Conservation (phyloP, 2,797 vertebrate species). For the Rhadinocentrus ornatus region DNA sequence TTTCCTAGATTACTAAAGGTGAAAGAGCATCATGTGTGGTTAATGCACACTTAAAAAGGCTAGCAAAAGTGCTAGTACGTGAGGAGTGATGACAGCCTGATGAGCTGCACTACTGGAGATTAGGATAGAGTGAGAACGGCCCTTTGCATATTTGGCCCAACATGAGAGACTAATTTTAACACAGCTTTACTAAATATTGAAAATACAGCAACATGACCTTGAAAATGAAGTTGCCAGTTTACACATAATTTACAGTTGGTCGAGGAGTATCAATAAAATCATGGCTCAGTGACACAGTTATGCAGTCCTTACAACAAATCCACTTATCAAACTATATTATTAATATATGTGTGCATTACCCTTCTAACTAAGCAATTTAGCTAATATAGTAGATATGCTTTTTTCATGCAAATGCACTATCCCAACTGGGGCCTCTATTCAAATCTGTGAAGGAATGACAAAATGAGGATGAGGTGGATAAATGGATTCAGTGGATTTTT, state of each 20-base stretch:
- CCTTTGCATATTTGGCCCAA: not conserved
- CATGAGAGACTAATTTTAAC: conserved; percentile 1
- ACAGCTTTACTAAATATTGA: not conserved
- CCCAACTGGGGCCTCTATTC: not conserved
- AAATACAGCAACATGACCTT: not conserved
- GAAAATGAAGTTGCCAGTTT: not conserved
- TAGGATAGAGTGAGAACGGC: conserved; percentile 28
- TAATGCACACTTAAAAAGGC: conserved; percentile 61
- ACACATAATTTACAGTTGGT: not conserved
- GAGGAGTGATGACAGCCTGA: conserved; percentile 55
- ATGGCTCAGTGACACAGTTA: not conserved
- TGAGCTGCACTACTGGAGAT: conserved; percentile 49
- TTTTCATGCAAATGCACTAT: not conserved
- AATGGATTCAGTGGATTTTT: not conserved
- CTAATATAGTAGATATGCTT: not conserved
- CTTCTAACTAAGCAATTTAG: not conserved
- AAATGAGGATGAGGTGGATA: not conserved
- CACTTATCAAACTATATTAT: not conserved
- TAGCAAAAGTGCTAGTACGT: conserved; percentile 56
- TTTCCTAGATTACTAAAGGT: conserved; percentile 65
- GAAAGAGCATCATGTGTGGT: conserved; percentile 58
- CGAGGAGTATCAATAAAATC: not conserved
- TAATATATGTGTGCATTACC: not conserved
- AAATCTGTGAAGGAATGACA: not conserved
- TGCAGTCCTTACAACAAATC: not conserved